Conservation (phyloP, 2,797 vertebrate species). For the Pristis pectinata region DNA sequence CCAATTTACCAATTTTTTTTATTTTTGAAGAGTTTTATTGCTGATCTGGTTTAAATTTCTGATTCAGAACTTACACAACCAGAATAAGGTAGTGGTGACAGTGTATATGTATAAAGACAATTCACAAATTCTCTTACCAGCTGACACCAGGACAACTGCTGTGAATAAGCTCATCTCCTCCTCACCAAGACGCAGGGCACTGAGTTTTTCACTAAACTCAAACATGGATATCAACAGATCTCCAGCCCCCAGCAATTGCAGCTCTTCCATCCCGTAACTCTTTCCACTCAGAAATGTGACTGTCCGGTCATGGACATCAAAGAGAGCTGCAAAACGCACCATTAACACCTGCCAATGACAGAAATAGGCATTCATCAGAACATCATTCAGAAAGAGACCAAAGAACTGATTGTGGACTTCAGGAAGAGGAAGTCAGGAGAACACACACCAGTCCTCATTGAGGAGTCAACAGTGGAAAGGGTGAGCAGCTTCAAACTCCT, state of each 20-base stretch:
- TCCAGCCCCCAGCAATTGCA: constrained; percentile 82
- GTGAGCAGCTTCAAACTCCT: too few relatives aligned
- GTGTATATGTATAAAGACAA: neutral
- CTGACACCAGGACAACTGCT: constrained; percentile 91
- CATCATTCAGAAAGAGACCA: neutral
- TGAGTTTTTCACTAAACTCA: constrained; percentile 94
- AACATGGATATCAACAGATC: constrained; percentile 95
- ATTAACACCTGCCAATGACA: constrained; percentile 76
- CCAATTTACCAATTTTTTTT: neutral
- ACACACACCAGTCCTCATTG: too few relatives aligned
- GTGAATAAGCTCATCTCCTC: constrained; percentile 97
- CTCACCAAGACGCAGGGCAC: constrained; percentile 73
- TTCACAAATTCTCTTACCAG: constrained; percentile 67
- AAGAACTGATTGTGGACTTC: too few relatives aligned
- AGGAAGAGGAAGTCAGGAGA: too few relatives aligned
- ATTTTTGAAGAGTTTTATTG: neutral
- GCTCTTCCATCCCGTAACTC: constrained; percentile 79
- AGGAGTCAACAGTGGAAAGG: too few relatives aligned
- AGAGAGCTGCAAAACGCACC: constrained; percentile 89
- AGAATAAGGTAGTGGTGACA: neutral
- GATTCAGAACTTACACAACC: neutral
- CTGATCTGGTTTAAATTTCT: neutral
- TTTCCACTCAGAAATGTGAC: constrained; percentile 92
- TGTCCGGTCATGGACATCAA: constrained; percentile 81
- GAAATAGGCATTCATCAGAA: neutral